These are phyloP conservation scores for Trichomycterus rosablanca DNA, from an alignment of 2,113 vertebrate species.

Conservation along the genomic window DNA sequence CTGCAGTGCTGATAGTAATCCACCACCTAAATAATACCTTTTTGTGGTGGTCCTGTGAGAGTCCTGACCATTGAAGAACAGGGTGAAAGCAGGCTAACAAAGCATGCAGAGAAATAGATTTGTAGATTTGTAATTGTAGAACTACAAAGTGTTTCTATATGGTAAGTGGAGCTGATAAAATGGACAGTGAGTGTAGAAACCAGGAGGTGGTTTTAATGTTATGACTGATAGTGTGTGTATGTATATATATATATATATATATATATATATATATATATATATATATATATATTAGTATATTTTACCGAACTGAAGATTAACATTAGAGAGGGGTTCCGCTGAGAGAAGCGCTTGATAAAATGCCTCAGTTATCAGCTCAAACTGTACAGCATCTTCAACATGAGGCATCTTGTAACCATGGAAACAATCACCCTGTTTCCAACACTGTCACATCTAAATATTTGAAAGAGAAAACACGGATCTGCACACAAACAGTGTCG, in stretches of 20 bases:
- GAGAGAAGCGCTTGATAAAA: slow-evolving; percentile 64
- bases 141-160: too few relatives aligned
- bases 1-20: too few relatives aligned
- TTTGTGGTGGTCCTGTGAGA: too few relatives aligned
- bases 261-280: slow-evolving; percentile 2
- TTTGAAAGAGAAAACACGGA: slow-evolving; percentile 22
- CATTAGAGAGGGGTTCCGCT: slow-evolving; percentile 66
- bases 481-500: background rate
- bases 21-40: too few relatives aligned
- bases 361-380: slow-evolving; percentile 64
- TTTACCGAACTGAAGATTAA: slow-evolving; percentile 69
- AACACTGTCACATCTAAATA: slow-evolving; percentile 44
- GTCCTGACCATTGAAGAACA: too few relatives aligned
- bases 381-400: slow-evolving; percentile 66
- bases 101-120: too few relatives aligned
- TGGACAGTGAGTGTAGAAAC: too few relatives aligned
- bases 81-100: too few relatives aligned
- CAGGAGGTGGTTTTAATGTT: too few relatives aligned
- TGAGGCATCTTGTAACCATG: slow-evolving; percentile 43
- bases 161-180: too few relatives aligned
- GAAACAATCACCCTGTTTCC: slow-evolving; percentile 35
- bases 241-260: background rate
- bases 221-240: background rate
- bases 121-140: too few relatives aligned
- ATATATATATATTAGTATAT: slow-evolving; percentile 60